Evolutionary conservation across 2,888 invertebrate species (phyloP), one percentile per base, ranked within the genome.

Genomic region (Craniophora ligustri): DNA sequence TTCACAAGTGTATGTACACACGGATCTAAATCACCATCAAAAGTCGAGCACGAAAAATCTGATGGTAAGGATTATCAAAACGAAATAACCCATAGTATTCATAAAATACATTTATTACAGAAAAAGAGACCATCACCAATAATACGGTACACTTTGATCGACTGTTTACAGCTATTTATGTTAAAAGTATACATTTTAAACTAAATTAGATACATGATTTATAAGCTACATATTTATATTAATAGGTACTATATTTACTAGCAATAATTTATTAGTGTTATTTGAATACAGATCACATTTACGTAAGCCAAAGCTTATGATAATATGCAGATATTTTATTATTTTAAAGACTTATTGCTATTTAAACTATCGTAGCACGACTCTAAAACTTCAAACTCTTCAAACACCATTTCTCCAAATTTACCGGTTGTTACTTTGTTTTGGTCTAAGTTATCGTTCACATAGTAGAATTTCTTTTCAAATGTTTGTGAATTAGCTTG

Each of bases 331-430:
- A 75, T 67, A 49, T 66, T 69, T 61, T 56, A 71, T 86, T 87
- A 91, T 78, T 91, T 91, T 75, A 87, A 78, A 65, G 92, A 91
- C 86, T 91, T 93, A 89, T 91, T 91, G 69, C 92, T 93, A 89
- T 91, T 95, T 79, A 95, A 89, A 86, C 95, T 95, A 84, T 95
- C 95, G 75, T 91, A 94, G 84, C 92, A 92, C 59, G 93, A 88
- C 83, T 95, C 96, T 80, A 96, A 94, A 45, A 96, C 95, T 89
- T 96, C 96, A 71, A 96, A 96, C 75, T 96, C 96, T 87, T 97
- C 97, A 73, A 97, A 97, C 72, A 97, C 97, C 95, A 97, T 97
- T 74, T 97, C 97, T 34, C 96, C 96, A 72, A 96, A 96, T 82
- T 96, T 96, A 65, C 94, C 95, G 8, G 94, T 92, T 30, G 87